Evolutionary conservation across 2,113 vertebrate species (phyloP), one percentile per base, ranked within the genome.

Genomic region (Melanerpes formicivorus): DNA sequence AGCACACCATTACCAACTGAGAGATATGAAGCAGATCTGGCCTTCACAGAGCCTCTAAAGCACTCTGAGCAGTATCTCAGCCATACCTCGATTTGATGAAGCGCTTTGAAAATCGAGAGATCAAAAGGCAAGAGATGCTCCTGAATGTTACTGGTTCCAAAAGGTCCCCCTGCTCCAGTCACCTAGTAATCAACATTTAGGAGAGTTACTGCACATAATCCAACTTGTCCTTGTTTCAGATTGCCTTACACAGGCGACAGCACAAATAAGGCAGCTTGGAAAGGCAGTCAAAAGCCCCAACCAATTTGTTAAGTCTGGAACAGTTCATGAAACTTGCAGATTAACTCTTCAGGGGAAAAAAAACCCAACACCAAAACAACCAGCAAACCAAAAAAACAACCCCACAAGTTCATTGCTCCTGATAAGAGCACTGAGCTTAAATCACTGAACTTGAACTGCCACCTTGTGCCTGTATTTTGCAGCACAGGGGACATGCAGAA

Each of bases 141-240:
- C 94, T 98, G 97, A 97, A 99, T 99, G 95, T 99, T 99, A 96
- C 99, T 99, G 96, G 97, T 98, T 93, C 99, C 99, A 90, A 99
- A 98, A 82, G 97, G 97, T 87, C 98, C 98, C 84, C 97, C 98
- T 88, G 97, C 98, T 74, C 99, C 99, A 71, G 96, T 97, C 88
- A 99, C 98, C 99, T 99, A 91, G 25, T 7, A 67, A 83, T 85
- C 14, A 73, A 92, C 40, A 84, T 77, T 79, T 52, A 85, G 85
- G 5, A 67, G 56, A 88, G n/a, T 87, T 72, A 90, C 71, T 29
- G 26, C 5, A 83, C 59, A 59, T 18, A 81, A 70, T 27, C 27
- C 76, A 89, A 60, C 5, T 9, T 21, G n/a, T 26, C n/a, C 5
- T 2, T 29, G 32, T 59, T 89, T 71, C 64, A 72, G 21, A 52